Base-by-base conservation (phyloP, 23 tunicate genomes). In the Trididemnum miniatum region DNA sequence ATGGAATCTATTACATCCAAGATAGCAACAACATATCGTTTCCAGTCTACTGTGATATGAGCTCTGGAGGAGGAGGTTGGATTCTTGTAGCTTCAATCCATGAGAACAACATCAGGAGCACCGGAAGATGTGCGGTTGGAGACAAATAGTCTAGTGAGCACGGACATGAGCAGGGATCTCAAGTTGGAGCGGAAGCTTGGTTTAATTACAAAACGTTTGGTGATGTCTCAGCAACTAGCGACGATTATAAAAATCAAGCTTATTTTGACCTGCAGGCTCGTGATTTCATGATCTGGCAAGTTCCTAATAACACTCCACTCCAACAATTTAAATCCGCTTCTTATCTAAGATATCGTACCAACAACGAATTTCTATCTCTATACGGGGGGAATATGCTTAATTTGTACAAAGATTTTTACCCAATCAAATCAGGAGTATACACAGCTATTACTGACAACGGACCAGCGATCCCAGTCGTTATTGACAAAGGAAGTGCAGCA, bases 261-360 rank as follows among this genome's bases (percentile, higher is more conserved):
- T 90, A 84, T 54, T 84, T 84, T 35, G 81, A 90, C 34, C 44
- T 90, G 2, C 59, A 74, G 7, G 89, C 89, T 0, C 29, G 83
- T 2, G 89, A 93, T 80, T 78, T 93, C 1, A 93, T 93, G 98
- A 59, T 93, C 5, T 93, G 98, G 98, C 93, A 93, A 51, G 98
- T 93, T 44, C 92, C 92, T 1, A 93, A 93, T 50, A 82, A 93
- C 32, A 82, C 88, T 22, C 89, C 88, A 20, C 59, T 87, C 12
- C 33, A 35, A 1, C 33, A 66, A 24, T 86, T 26, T 52, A 79
- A 40, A 34, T 30, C 69, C 27, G 29, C 84, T 1, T 51, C 90
- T 32, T 78, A 86, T 51, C 80, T 69, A 52, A 37, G 34, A 49
- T 87, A 87, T 32, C 34, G 82, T 22, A 87, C 91, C 18, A 74